Evolutionary conservation across 2,888 invertebrate species (phyloP).

Genomic region (Leptinotarsa tumamoca): DNA sequence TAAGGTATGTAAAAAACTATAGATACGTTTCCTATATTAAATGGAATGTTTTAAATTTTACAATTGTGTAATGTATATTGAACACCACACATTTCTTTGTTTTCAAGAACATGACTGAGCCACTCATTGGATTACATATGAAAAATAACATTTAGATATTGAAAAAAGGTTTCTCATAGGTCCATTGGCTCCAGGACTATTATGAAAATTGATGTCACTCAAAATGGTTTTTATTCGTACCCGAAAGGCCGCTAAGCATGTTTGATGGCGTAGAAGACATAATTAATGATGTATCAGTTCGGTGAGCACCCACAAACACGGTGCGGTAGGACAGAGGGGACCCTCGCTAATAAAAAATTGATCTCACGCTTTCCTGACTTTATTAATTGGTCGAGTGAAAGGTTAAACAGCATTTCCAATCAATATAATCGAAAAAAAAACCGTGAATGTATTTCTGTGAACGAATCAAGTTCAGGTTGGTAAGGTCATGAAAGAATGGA

Average conservation of each 20-base stretch:
- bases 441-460: slow-evolving; percentile 3
- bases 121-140: too few species aligned
- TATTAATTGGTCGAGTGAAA: slow-evolving; percentile 27
- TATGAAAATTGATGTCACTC: slow-evolving; percentile 16
- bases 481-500: not conserved
- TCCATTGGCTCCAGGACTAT: not conserved
- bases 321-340: slow-evolving; percentile 2
- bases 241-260: slow-evolving; percentile 23
- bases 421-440: slow-evolving; percentile 19
- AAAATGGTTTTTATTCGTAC: slow-evolving; percentile 20
- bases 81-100: too few species aligned
- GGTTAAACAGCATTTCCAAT: slow-evolving; percentile 31
- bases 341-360: slow-evolving; percentile 26
- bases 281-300: slow-evolving; percentile 36
- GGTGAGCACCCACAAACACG: slow-evolving; percentile 32
- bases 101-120: too few species aligned
- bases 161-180: too few species aligned
- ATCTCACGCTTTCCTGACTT: slow-evolving; percentile 33
- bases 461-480: not conserved
- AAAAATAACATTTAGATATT: too few species aligned
- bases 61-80: too few species aligned
- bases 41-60: too few species aligned
- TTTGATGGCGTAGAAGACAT: slow-evolving; percentile 27
- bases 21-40: too few species aligned
- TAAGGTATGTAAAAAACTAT: too few species aligned